Percentiles rank a stretch among this genome's conserved stretches.
phyloP scores from a whole-genome alignment of 2,797 vertebrate genomes.

The Gadopsis bispinosus region DNA sequence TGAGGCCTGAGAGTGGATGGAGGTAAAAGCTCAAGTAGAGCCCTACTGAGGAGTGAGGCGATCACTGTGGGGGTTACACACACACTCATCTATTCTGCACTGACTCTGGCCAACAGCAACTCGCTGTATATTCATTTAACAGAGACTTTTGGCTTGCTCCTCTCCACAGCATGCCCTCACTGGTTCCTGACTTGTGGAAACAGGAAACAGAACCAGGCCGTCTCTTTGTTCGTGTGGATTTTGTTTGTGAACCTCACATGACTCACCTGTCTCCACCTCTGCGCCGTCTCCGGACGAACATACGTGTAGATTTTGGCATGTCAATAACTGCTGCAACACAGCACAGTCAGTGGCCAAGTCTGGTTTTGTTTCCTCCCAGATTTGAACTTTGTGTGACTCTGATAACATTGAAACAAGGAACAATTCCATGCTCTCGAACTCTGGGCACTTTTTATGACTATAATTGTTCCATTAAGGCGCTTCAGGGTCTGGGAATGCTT shows the following conservation, averaged over 20 bases:
- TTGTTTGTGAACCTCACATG: constrained; percentile 59
- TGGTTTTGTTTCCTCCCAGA: constrained; percentile 76
- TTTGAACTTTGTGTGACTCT: constrained; percentile 82
- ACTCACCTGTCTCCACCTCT: constrained; percentile 44
- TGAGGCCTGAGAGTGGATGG: constrained; percentile 36
- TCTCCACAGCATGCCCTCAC: constrained; percentile 44
- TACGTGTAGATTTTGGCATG: constrained; percentile 65
- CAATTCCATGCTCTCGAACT: constrained; percentile 76
- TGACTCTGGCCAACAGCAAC: constrained; percentile 55
- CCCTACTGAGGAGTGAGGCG: constrained; percentile 43
- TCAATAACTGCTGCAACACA: constrained; percentile 47
- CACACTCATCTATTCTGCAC: constrained; percentile 49
- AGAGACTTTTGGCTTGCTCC: constrained; percentile 50
- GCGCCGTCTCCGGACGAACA: constrained; percentile 55
- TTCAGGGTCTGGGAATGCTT: constrained; percentile 71
- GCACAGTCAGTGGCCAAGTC: constrained; percentile 57
- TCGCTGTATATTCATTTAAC: constrained; percentile 59
- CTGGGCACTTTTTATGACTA: constrained; percentile 68
- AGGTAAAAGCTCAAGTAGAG: constrained; percentile 49
- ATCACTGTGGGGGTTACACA: constrained; percentile 56
- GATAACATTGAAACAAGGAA: constrained; percentile 81
- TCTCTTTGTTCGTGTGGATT: constrained; percentile 53
- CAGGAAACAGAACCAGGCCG: constrained; percentile 63
- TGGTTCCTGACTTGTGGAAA: constrained; percentile 68
- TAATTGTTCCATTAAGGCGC: constrained; percentile 78